These are phyloP conservation scores for Drosophila emarginata DNA, from an alignment of 2,888 invertebrate species.

Conservation along the genomic window DNA sequence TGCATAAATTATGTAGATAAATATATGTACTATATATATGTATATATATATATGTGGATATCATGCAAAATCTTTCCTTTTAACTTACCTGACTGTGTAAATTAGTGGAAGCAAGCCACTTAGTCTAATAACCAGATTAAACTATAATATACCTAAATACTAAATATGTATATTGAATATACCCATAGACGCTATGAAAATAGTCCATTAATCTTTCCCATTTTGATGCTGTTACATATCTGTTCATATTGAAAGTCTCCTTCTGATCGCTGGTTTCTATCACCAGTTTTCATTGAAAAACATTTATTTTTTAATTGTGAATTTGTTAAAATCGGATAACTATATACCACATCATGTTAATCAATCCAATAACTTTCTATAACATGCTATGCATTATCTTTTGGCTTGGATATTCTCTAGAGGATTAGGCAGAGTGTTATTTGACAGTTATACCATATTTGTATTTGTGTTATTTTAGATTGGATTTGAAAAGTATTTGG, in stretches of 20 bases:
- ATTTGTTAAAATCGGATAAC: too few relatives aligned
- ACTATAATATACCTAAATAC: constrained; percentile 9
- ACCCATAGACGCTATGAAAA: background rate
- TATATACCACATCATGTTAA: too few relatives aligned
- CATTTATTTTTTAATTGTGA: too few relatives aligned
- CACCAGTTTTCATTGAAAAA: too few relatives aligned
- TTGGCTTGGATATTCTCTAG: too few relatives aligned
- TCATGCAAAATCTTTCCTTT: constrained; percentile 49
- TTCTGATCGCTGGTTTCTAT: too few relatives aligned
- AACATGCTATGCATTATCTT: too few relatives aligned
- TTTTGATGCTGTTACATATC: too few relatives aligned
- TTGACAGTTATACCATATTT: too few relatives aligned
- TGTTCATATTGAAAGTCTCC: too few relatives aligned
- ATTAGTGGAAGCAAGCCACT: constrained; percentile 26
- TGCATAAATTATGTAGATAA: constrained; percentile 4
- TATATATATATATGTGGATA: constrained; percentile 33
- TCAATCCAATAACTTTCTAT: too few relatives aligned
- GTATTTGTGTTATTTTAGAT: background rate
- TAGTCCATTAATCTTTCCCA: background rate
- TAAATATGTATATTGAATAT: background rate
- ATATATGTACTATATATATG: constrained; percentile 11
- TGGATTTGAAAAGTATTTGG: constrained; percentile 23
- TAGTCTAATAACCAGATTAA: constrained; percentile 17
- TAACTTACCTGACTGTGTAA: constrained; percentile 57
- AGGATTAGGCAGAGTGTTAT: background rate